phyloP scores from a whole-genome alignment of 2,113 vertebrate species.

The Mustela nigripes region DNA sequence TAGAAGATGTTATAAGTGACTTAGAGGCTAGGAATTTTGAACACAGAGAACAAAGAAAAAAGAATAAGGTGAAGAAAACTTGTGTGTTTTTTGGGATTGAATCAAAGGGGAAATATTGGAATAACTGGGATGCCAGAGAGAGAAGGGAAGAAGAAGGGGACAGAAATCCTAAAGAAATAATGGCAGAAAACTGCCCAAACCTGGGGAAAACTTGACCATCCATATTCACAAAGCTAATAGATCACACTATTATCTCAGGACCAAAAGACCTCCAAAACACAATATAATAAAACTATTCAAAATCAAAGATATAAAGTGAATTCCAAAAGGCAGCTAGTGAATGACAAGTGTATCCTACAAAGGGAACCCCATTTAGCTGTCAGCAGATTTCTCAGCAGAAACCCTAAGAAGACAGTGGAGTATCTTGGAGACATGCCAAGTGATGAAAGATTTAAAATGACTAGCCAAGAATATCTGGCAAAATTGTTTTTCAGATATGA shows the following conservation, averaged over 20 bases:
- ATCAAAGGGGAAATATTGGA: not conserved
- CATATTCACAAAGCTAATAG: not conserved
- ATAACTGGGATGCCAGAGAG: not conserved
- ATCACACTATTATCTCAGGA: not conserved
- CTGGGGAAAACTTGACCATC: not conserved
- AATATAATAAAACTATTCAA: not conserved
- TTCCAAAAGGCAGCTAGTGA: not conserved
- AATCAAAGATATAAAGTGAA: not conserved
- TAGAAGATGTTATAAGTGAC: not conserved
- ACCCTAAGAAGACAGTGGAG: not conserved
- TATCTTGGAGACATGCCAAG: not conserved
- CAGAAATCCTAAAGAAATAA: not conserved
- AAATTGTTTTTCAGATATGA: not conserved
- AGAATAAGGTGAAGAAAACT: not conserved
- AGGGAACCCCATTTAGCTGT: not conserved
- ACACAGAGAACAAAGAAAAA: not conserved
- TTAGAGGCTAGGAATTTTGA: not conserved
- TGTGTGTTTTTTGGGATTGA: not conserved
- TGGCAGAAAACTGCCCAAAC: not conserved
- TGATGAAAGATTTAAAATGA: not conserved
- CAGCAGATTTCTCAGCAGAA: slow-evolving; percentile 8
- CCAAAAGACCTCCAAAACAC: not conserved
- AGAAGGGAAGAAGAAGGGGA: not conserved
- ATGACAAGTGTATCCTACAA: not conserved
- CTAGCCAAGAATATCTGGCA: not conserved